Evolutionary conservation across 2,113 vertebrate genomes (phyloP).

Genomic region (Poecilia latipinna): DNA sequence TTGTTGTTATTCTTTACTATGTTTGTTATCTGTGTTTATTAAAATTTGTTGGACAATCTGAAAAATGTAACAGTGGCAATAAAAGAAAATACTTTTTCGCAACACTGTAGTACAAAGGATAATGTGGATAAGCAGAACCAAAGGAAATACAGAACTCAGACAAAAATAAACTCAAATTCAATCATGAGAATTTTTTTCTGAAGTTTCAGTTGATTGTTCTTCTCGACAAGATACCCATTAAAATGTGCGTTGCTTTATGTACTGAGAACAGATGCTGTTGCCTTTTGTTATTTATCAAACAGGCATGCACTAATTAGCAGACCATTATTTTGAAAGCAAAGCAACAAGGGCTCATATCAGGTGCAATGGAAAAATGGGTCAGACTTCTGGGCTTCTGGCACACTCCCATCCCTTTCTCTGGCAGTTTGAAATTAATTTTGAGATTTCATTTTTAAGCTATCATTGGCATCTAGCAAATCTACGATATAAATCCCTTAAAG

Average conservation of each 20-base stretch:
- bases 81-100: neutral
- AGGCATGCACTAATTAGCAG: conserved; percentile 2
- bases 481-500: conserved; percentile 34
- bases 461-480: conserved; percentile 24
- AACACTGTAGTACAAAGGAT: neutral
- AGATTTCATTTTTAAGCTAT: conserved; percentile 32
- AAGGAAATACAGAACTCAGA: no score
- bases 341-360: neutral
- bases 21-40: no score
- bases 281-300: conserved; percentile 5
- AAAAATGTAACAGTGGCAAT: no score
- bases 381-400: conserved; percentile 1
- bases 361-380: conserved; percentile 17
- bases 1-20: no score
- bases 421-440: conserved; percentile 24
- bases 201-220: neutral
- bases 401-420: conserved; percentile 1
- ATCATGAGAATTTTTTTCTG: neutral
- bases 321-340: conserved; percentile 7
- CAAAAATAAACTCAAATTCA: neutral
- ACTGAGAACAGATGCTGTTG: neutral
- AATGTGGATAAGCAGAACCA: no score
- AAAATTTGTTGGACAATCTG: no score
- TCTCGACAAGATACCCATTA: neutral
- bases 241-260: neutral